phyloP scores from a whole-genome alignment of 2,888 invertebrate species.

The Apoda limacodes region DNA sequence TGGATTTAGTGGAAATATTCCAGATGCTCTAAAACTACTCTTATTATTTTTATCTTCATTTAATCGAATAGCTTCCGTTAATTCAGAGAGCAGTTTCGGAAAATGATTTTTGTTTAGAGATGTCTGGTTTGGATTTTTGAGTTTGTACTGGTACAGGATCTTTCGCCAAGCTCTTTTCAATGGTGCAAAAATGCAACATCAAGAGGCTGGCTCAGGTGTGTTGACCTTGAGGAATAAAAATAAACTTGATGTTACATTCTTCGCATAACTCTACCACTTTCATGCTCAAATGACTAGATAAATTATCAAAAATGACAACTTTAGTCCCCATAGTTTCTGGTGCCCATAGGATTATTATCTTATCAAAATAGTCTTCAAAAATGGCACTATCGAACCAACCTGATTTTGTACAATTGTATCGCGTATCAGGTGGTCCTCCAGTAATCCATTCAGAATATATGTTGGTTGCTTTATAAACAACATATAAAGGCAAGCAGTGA shows the following conservation, averaged over 20 bases:
- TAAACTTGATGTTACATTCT: slow-evolving; percentile 12
- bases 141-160: slow-evolving; percentile 11
- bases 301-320: slow-evolving; percentile 15
- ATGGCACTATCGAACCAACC: slow-evolving; percentile 19
- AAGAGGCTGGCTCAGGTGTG: slow-evolving; percentile 16
- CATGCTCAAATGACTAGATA: slow-evolving; percentile 14
- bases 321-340: slow-evolving; percentile 10
- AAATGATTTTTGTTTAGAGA: slow-evolving; percentile 14
- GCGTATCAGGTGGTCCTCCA: slow-evolving; percentile 9
- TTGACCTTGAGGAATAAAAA: slow-evolving; percentile 17
- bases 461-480: slow-evolving; percentile 15
- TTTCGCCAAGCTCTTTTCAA: slow-evolving; percentile 15
- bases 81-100: slow-evolving; percentile 9
- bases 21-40: slow-evolving; percentile 18
- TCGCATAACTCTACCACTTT: slow-evolving; percentile 13
- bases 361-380: slow-evolving; percentile 19
- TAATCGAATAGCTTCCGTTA: slow-evolving; percentile 7
- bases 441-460: slow-evolving; percentile 13
- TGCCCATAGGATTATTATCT: slow-evolving; percentile 15
- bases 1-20: slow-evolving; percentile 18
- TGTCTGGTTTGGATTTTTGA: slow-evolving; percentile 11
- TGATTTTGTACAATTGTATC: slow-evolving; percentile 17
- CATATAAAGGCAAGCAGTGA: slow-evolving; percentile 11
- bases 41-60: slow-evolving; percentile 12
- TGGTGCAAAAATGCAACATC: slow-evolving; percentile 17